Evolutionary conservation across 53 echinoderm and acorn worm genomes (phyloP).

Genomic region (Actinopyga echinites): DNA sequence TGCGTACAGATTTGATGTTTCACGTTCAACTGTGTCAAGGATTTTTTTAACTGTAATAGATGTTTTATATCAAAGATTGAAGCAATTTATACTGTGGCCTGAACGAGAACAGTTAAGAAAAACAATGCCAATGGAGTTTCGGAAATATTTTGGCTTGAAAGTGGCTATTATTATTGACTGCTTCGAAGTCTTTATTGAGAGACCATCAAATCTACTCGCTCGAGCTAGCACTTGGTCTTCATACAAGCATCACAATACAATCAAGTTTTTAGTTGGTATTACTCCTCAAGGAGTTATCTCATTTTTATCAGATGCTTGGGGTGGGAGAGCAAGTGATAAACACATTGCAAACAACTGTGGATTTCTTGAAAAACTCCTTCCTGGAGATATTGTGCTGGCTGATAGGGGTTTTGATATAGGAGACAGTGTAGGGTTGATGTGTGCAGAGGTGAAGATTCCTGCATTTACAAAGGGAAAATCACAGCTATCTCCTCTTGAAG

Average conservation of each 20-base stretch:
- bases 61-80: no score
- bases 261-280: conserved; percentile 47
- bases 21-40: no score
- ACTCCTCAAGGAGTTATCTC: conserved; percentile 36
- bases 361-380: conserved; percentile 22
- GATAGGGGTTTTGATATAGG: conserved; percentile 41
- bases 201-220: conserved; percentile 3
- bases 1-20: no score
- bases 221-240: conserved; percentile 29
- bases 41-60: no score
- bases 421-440: conserved; percentile 13
- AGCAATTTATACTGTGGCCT: no score
- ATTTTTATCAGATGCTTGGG: conserved; percentile 47
- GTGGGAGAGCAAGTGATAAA: conserved; percentile 54
- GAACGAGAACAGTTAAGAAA: no score
- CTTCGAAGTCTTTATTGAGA: conserved; percentile 18
- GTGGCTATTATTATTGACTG: conserved; percentile 39
- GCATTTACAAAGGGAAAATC: conserved; percentile 36
- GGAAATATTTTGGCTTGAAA: neutral
- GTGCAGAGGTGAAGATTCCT: conserved; percentile 16
- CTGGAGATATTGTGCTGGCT: conserved; percentile 38
- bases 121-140: no score
- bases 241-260: conserved; percentile 38
- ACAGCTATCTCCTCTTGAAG: conserved; percentile 38
- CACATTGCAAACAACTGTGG: conserved; percentile 42